Evolutionary conservation across 2,113 vertebrate genomes (phyloP), one percentile per base, ranked within the genome.

Genomic region (Beaufortia kweichowensis): DNA sequence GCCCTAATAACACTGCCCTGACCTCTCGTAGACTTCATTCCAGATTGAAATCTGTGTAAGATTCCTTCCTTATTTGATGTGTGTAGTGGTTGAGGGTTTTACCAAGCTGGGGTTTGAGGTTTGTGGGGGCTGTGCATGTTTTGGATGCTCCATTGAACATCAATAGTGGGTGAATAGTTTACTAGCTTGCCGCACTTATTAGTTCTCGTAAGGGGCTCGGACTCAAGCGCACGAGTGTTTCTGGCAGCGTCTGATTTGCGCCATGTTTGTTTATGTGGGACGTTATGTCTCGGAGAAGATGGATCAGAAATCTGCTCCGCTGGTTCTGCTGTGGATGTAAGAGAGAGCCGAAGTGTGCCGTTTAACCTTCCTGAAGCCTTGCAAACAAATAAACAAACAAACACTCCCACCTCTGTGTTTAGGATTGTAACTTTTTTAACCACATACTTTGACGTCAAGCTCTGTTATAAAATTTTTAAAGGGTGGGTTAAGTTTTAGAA

Each of bases 131-230:
- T 79, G 73, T 78, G 46, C 73, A 59, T 61, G 76, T 81, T 85
- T 81, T 67, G 46, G 74, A 85, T 83, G 84, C 84, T 85, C 77
- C 77, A 79, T 78, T 85, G 84, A 85, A 81, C 84, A 81, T 66
- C 77, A 77, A 85, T 83, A 59, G 79, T 41, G 26, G 2, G 11
- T 67, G 79, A 81, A 75, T 23, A 8, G 29, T 57, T 64, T 26
- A 39, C 35, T 11, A 39, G 61, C 41, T 83, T 59, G 33, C 67
- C 23, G 35, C 53, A 57, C 71, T 78, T 74, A 65, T 79, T 43
- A 50, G n/a, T 26, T 48, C 39, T 61, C 29, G 31, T 61, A 35
- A 56, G 48, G 12, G 12, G 28, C 65, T 68, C 41, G n/a, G 46
- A 60, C 63, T 2, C 4, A 6, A 48, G 46, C 15, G 17, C 10